phyloP scores from a whole-genome alignment of 2,113 vertebrate species.

The Phalacrocorax aristotelis region DNA sequence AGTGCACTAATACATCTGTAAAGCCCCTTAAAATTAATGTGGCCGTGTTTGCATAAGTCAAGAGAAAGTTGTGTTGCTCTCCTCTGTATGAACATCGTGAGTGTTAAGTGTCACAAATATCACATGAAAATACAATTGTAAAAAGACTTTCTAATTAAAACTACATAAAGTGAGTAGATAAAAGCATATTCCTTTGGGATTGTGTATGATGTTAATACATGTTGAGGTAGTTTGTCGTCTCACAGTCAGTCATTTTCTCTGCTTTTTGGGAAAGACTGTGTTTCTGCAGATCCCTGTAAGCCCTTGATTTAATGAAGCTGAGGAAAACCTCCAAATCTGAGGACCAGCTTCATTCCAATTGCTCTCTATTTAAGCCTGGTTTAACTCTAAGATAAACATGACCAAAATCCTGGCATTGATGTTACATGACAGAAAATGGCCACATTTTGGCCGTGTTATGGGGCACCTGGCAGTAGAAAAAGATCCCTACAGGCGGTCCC shows the following conservation, averaged over 20 bases:
- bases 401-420: neutral
- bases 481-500: neutral
- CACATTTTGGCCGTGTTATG: neutral
- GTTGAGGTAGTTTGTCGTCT: neutral
- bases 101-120: neutral
- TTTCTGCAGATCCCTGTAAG: neutral
- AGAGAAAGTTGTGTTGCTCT: neutral
- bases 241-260: neutral
- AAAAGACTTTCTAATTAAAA: neutral
- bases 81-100: accelerated
- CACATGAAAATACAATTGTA: neutral
- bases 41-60: neutral
- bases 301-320: neutral
- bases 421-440: neutral
- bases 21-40: neutral
- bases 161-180: neutral
- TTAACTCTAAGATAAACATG: neutral
- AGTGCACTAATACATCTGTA: neutral
- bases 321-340: neutral
- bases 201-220: neutral
- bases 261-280: accelerated
- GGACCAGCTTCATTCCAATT: neutral
- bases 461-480: neutral
- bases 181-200: neutral
- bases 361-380: neutral